These are phyloP conservation scores for Cyclargus thomasi DNA, from an alignment of 1,140 invertebrate species.

Conservation along the genomic window DNA sequence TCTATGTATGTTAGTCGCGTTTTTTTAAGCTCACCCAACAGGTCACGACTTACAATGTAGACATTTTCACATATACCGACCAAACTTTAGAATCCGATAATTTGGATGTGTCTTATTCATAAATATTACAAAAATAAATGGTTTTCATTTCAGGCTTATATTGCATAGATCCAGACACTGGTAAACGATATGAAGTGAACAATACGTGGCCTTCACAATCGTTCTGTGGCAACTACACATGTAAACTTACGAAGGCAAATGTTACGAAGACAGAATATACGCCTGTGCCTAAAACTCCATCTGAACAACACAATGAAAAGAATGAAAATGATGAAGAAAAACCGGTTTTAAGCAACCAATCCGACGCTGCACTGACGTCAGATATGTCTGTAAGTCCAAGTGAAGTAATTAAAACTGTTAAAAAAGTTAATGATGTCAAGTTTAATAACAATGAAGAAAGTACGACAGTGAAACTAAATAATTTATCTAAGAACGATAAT, in stretches of 20 bases:
- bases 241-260: conserved; percentile 52
- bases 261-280: conserved; percentile 34
- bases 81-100: too few relatives aligned
- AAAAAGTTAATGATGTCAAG: neutral
- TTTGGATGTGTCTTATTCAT: too few relatives aligned
- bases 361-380: neutral
- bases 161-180: conserved; percentile 66
- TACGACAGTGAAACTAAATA: conserved; percentile 22
- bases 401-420: neutral
- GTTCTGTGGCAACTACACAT: conserved; percentile 69
- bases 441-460: neutral
- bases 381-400: conserved; percentile 4
- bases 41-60: too few relatives aligned
- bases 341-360: neutral
- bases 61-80: too few relatives aligned
- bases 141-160: conserved; percentile 50
- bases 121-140: neutral
- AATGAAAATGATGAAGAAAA: conserved; percentile 13
- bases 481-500: conserved; percentile 20
- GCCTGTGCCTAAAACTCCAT: conserved; percentile 42
- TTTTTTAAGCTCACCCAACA: too few relatives aligned
- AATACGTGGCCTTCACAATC: conserved; percentile 58
- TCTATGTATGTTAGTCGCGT: too few relatives aligned
- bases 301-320: conserved; percentile 22
- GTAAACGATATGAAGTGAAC: conserved; percentile 53